Evolutionary conservation across 2,888 invertebrate species (phyloP).

Genomic region (Nomada ferruginata): DNA sequence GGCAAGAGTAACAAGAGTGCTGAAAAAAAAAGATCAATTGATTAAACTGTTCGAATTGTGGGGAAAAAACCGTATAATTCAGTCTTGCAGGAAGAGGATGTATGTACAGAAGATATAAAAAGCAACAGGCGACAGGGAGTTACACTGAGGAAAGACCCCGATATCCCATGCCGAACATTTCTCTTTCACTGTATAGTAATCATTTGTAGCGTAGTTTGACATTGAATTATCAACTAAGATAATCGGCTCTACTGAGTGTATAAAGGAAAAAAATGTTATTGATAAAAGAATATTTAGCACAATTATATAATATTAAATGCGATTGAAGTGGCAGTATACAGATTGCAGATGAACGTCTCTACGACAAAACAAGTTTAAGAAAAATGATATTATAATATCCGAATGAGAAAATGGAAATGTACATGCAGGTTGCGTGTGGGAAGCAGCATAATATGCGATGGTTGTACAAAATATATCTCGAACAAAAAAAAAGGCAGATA

Average conservation of each 20-base stretch:
- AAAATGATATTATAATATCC: slow-evolving; percentile 57
- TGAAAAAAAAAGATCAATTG: slow-evolving; percentile 33
- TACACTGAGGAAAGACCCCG: slow-evolving; percentile 65
- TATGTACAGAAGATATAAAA: slow-evolving; percentile 66
- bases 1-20: slow-evolving; percentile 42
- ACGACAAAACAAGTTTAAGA: slow-evolving; percentile 32
- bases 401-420: slow-evolving; percentile 44
- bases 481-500: slow-evolving; percentile 46
- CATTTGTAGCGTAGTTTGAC: slow-evolving; percentile 82
- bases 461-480: slow-evolving; percentile 65
- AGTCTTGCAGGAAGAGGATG: slow-evolving; percentile 66
- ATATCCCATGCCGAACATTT: slow-evolving; percentile 78
- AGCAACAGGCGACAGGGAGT: slow-evolving; percentile 74
- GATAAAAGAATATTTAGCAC: slow-evolving; percentile 80
- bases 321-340: slow-evolving; percentile 65
- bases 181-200: slow-evolving; percentile 83
- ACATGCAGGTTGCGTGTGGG: slow-evolving; percentile 40
- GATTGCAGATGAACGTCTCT: slow-evolving; percentile 49
- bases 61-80: slow-evolving; percentile 31
- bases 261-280: slow-evolving; percentile 76
- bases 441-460: slow-evolving; percentile 60
- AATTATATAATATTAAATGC: slow-evolving; percentile 78
- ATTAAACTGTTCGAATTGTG: slow-evolving; percentile 39
- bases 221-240: slow-evolving; percentile 81
- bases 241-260: slow-evolving; percentile 82